Evolutionary conservation across 2,797 vertebrate genomes (phyloP).

Genomic region (Sebastes matsubarae): DNA sequence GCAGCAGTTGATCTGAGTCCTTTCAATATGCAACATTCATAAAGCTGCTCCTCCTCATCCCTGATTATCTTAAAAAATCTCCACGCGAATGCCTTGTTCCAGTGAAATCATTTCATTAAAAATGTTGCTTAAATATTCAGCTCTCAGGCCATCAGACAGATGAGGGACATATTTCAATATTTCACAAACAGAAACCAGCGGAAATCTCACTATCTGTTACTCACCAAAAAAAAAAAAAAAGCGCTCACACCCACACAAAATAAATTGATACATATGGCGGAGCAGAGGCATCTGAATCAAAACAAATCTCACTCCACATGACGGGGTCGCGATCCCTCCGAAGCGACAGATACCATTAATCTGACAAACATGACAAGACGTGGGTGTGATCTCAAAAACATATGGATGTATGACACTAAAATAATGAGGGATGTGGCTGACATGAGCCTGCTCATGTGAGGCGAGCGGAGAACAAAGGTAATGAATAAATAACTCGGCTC

Average conservation of each 20-base stretch:
- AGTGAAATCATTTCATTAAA: constrained; percentile 41
- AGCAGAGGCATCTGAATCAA: constrained; percentile 48
- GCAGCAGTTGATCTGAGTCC: constrained; percentile 35
- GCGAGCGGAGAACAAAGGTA: constrained; percentile 57
- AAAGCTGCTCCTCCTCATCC: constrained; percentile 27
- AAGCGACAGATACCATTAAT: constrained; percentile 43
- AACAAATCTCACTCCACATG: constrained; percentile 50
- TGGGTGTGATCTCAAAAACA: constrained; percentile 15
- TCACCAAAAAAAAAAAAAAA: background rate
- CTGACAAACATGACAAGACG: constrained; percentile 53
- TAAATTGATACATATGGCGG: constrained; percentile 41
- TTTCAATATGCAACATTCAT: constrained; percentile 48
- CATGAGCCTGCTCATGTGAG: constrained; percentile 53
- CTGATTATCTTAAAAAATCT: constrained; percentile 64
- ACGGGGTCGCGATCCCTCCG: constrained; percentile 44
- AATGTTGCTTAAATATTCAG: constrained; percentile 47
- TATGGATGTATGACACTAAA: constrained; percentile 22
- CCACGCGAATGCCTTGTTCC: constrained; percentile 5
- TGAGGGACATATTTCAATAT: constrained; percentile 54
- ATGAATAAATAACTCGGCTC: constrained; percentile 73
- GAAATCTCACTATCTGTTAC: constrained; percentile 29
- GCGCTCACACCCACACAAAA: constrained; percentile 27
- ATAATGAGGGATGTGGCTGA: constrained; percentile 55
- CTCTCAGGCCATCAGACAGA: constrained; percentile 28
- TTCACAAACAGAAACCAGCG: constrained; percentile 51